These are phyloP conservation scores for Erpornis zantholeuca DNA, from an alignment of 2,113 vertebrate genomes.

Conservation along the genomic window DNA sequence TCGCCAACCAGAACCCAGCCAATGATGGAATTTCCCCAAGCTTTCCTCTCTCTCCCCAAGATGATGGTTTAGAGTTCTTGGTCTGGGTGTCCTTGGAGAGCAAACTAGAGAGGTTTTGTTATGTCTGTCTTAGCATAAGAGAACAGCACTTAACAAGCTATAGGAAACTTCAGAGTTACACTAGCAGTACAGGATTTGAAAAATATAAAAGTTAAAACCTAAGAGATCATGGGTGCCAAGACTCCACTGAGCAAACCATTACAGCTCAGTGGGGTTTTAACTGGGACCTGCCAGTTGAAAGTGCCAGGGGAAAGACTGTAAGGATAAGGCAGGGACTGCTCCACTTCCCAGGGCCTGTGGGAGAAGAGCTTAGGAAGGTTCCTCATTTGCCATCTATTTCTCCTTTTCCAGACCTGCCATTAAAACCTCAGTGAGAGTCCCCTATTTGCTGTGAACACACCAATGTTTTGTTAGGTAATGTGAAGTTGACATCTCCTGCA, in stretches of 20 bases:
- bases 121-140: too few species aligned
- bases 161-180: too few species aligned
- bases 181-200: too few species aligned
- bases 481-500: not conserved
- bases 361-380: not conserved
- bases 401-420: not conserved
- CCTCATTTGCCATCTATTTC: not conserved
- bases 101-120: too few species aligned
- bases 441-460: not conserved
- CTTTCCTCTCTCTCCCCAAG: too few species aligned
- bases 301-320: not conserved
- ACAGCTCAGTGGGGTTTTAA: not conserved
- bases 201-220: too few species aligned
- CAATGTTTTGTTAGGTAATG: not conserved
- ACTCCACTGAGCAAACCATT: not conserved
- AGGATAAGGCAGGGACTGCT: not conserved
- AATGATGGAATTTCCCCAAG: too few species aligned
- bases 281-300: not conserved
- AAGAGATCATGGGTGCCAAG: too few species aligned
- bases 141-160: too few species aligned
- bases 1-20: too few species aligned
- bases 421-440: not conserved
- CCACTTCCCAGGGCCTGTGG: not conserved
- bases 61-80: too few species aligned
- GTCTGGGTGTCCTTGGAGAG: too few species aligned